These are phyloP conservation scores for Scomber japonicus DNA, from an alignment of 2,113 vertebrate species.

Conservation along the genomic window DNA sequence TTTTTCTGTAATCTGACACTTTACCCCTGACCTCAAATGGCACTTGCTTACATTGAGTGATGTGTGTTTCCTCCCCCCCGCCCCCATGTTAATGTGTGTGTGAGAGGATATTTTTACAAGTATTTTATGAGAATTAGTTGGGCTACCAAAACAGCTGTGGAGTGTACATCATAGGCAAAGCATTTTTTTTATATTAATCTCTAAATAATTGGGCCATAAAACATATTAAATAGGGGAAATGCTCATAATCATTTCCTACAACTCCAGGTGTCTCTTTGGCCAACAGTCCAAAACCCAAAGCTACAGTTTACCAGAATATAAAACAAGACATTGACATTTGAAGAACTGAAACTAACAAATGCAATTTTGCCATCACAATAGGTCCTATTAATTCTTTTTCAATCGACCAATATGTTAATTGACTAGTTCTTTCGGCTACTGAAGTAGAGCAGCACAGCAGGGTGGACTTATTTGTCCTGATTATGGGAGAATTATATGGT, in stretches of 20 bases:
- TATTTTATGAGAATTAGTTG: background rate
- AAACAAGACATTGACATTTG: conserved; percentile 1
- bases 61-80: background rate
- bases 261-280: background rate
- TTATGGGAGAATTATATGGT: conserved; percentile 2
- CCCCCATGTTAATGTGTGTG: conserved; percentile 19
- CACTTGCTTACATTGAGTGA: conserved; percentile 32
- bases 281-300: background rate
- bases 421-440: background rate
- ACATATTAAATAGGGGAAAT: no score
- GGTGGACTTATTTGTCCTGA: conserved; percentile 7
- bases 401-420: conserved; percentile 3
- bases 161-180: background rate
- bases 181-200: no score
- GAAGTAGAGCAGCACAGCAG: background rate
- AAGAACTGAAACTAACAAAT: background rate
- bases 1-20: conserved; percentile 40
- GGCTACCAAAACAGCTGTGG: background rate
- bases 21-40: conserved; percentile 45
- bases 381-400: conserved; percentile 1
- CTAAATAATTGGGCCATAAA: no score
- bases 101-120: conserved; percentile 20
- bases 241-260: no score
- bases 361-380: conserved; percentile 3
- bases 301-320: background rate